Base-by-base conservation (phyloP, 2,797 vertebrate species). In the Pseudochirops cupreus region DNA sequence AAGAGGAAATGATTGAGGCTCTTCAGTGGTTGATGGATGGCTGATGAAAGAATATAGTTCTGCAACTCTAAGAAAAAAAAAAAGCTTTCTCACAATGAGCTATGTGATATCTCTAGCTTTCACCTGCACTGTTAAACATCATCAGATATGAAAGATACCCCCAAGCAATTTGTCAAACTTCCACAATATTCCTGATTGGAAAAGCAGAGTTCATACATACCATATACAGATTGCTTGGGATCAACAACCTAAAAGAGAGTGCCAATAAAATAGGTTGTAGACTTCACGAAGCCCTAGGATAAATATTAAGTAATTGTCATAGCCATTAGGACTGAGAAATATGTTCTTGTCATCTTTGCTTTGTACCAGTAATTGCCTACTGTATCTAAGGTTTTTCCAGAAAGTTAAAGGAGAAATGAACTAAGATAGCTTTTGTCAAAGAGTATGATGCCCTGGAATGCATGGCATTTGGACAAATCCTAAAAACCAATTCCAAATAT, bases 241-340 rank as follows among this genome's bases (percentile, higher is more conserved):
- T 26, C 46, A 87, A 18, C 3, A 87, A 59, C 82, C 91, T 95
- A 55, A 95, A 91, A 94, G 3, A 0, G 0, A 93, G 10, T 46
- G 50, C 29, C 16, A 58, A 91, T 91, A 74, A 24, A 91, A 58
- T 5, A 94, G 96, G 92, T 67, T 46, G 87, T 92, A 56, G 59
- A 55, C 1, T 92, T 39, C 29, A 94, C 94, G 91, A 96, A 94
- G 89, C 9, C 31, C 55, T 90, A 28, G 12, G 26, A 46, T 62
- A 93, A 52, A 94, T 94, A n/a, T 18, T 53, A 96, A 94, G 62
- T 10, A 55, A 54, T 90, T 24, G 56, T 58, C 74, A 87, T 6
- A 46, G 21, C 10, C 9, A 87, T 87, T 50, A 12, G 24, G 26
- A 11, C 7, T 46, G 24, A 50, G 67, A 62, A 91, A 95, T 7